A percentile compares a stretch with the other conserved stretches of the same genome.
Evolutionary conservation across 2,113 vertebrate species (phyloP).

Genomic region (Piprites chloris): DNA sequence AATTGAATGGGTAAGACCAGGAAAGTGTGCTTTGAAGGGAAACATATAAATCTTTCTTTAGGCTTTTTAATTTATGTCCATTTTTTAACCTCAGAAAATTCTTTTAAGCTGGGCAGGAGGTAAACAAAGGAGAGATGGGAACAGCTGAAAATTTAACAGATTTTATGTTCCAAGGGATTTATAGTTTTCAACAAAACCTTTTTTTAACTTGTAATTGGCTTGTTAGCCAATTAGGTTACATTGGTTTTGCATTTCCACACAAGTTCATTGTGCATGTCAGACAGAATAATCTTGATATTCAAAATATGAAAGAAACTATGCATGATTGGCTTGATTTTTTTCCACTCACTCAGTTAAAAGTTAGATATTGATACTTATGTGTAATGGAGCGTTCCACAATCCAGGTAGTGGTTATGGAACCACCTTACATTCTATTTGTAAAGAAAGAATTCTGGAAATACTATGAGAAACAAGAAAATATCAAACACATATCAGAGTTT

Average conservation of each 20-base stretch:
- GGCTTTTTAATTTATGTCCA: background rate
- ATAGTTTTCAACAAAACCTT: background rate
- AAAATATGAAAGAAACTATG: background rate
- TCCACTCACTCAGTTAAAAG: background rate
- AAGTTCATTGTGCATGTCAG: background rate
- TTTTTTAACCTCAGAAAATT: background rate
- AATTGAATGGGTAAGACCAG: background rate
- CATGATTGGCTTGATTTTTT: background rate
- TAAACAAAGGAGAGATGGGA: background rate
- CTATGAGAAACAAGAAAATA: background rate
- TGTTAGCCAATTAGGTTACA: background rate
- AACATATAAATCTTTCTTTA: background rate
- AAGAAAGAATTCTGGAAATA: background rate
- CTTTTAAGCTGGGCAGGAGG: background rate
- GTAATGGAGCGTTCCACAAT: constrained; percentile 2
- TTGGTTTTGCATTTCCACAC: background rate
- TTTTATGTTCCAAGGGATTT: background rate
- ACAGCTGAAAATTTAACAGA: background rate
- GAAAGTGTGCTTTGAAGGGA: background rate
- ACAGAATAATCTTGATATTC: background rate
- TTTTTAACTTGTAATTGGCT: background rate
- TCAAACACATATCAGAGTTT: background rate
- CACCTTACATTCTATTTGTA: background rate
- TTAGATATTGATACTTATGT: background rate
- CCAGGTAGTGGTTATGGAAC: background rate